Percentiles rank a stretch among this genome's conserved stretches.
phyloP scores from a whole-genome alignment of 1,140 invertebrate species.

The Anthonomus grandis region DNA sequence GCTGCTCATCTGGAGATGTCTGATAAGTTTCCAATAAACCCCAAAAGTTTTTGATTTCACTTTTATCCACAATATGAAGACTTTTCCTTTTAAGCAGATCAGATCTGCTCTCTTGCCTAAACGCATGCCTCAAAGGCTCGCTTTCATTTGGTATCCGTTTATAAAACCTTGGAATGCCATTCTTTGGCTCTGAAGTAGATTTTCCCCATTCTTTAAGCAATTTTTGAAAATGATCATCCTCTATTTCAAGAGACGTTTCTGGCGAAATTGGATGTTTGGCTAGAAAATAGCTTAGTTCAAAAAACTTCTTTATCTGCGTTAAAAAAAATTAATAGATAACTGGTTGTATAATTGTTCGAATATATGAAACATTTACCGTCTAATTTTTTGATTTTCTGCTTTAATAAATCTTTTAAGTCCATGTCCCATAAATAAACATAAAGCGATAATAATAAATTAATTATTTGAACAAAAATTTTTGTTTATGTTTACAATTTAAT shows the following conservation, averaged over 20 bases:
- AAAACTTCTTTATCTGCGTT: background rate
- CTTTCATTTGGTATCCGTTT: slow-evolving; percentile 73
- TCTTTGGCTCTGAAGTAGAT: slow-evolving; percentile 44
- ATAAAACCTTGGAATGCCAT: slow-evolving; percentile 74
- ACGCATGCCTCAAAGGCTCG: slow-evolving; percentile 72
- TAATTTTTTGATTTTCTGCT: slow-evolving; percentile 31
- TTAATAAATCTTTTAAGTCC: slow-evolving; percentile 42
- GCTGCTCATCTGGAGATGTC: slow-evolving; percentile 71
- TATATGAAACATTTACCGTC: slow-evolving; percentile 19
- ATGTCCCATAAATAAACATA: no score
- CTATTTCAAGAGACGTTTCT: slow-evolving; percentile 45
- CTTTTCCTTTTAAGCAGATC: slow-evolving; percentile 82
- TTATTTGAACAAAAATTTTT: no score
- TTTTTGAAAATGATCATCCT: slow-evolving; percentile 56
- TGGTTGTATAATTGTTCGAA: background rate
- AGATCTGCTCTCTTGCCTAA: slow-evolving; percentile 83
- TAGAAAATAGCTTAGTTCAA: slow-evolving; percentile 6
- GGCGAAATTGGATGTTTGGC: slow-evolving; percentile 1
- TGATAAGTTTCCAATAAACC: slow-evolving; percentile 76
- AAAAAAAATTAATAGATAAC: background rate
- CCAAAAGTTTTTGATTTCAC: slow-evolving; percentile 85
- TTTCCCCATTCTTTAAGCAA: slow-evolving; percentile 58
- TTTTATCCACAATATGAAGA: slow-evolving; percentile 77
- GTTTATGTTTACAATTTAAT: no score
- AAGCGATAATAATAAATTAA: no score